phyloP scores from a whole-genome alignment of 2,113 vertebrate genomes.

The Tursiops truncatus region DNA sequence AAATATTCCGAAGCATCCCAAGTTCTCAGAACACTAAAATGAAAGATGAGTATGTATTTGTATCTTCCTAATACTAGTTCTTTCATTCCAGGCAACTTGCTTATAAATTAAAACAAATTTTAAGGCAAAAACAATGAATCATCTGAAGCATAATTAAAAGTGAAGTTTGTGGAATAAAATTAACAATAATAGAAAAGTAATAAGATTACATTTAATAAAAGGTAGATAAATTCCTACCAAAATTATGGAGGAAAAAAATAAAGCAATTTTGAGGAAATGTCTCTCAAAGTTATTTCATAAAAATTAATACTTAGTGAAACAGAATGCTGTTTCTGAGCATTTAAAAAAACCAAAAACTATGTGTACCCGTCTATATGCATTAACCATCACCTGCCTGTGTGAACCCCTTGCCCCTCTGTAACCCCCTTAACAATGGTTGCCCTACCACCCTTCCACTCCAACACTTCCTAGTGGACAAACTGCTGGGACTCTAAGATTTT shows the following conservation, averaged over 20 bases:
- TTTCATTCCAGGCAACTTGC: conserved; percentile 40
- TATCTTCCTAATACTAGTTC: neutral
- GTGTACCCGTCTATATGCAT: neutral
- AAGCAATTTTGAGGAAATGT: conserved; percentile 32
- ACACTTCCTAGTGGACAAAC: neutral
- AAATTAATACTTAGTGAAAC: conserved; percentile 41
- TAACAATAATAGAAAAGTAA: conserved; percentile 23
- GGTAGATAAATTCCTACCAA: neutral
- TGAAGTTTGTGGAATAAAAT: conserved; percentile 51
- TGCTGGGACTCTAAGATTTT: neutral
- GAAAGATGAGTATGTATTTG: conserved; percentile 32
- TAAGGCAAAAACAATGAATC: conserved; percentile 47
- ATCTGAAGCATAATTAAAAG: conserved; percentile 60
- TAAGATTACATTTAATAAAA: conserved; percentile 59
- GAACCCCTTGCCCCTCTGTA: neutral
- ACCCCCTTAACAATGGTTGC: too few species aligned
- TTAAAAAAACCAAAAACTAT: neutral
- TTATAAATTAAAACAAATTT: conserved; percentile 56
- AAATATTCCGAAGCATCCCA: conserved; percentile 36
- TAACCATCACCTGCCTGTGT: neutral
- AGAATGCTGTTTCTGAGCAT: conserved; percentile 12
- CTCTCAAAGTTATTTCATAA: conserved; percentile 44
- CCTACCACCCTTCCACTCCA: neutral
- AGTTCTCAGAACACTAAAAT: conserved; percentile 32
- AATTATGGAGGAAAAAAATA: conserved; percentile 49